A percentile compares a stretch with the other conserved stretches of the same genome.
Conservation (phyloP, 2,797 vertebrate genomes). For the Peromyscus eremicus region DNA sequence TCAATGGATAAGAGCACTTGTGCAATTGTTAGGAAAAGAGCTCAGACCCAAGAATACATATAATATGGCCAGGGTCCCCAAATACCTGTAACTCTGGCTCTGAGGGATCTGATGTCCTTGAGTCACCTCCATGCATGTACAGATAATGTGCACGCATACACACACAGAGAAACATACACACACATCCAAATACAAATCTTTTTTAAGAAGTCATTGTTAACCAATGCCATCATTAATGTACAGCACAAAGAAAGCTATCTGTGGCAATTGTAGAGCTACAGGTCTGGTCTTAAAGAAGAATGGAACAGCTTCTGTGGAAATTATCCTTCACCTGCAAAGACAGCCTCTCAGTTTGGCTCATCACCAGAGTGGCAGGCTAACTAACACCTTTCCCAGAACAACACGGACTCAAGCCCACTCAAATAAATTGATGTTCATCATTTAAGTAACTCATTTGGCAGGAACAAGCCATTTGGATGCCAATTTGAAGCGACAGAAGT, state of each 20-base stretch:
- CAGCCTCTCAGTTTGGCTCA: neutral
- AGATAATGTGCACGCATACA: neutral
- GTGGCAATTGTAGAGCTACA: neutral
- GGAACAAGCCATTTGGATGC: neutral
- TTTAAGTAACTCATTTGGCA: conserved; percentile 27
- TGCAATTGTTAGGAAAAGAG: neutral
- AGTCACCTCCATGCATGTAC: neutral
- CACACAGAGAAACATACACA: neutral
- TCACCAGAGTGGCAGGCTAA: too few species aligned
- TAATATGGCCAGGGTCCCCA: neutral
- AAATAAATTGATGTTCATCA: conserved; percentile 53
- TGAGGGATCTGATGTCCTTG: neutral
- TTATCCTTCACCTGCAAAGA: neutral
- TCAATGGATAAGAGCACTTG: neutral
- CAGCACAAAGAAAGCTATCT: neutral
- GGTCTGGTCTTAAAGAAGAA: neutral
- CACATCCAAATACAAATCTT: neutral
- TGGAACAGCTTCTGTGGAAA: neutral
- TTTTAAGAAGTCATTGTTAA: neutral
- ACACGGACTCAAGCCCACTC: conserved; percentile 15
- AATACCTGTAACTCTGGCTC: neutral
- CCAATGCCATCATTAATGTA: neutral
- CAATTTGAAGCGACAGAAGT: neutral
- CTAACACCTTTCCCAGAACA: conserved; percentile 1
- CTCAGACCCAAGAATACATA: neutral